phyloP scores from a whole-genome alignment of 1,140 invertebrate species.

The Anastatus disparis region DNA sequence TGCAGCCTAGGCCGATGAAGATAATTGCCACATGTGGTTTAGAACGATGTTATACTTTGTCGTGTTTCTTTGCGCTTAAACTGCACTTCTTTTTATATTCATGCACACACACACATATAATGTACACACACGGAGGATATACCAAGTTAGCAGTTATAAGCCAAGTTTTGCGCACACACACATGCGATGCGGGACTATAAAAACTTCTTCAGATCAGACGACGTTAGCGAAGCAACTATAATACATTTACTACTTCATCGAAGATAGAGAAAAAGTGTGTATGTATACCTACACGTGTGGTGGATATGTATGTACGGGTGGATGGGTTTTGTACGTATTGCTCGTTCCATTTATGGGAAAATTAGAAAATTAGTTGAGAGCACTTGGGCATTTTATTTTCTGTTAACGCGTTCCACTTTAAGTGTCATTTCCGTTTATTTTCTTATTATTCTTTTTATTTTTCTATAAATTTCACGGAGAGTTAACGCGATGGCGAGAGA shows the following conservation, averaged over 20 bases:
- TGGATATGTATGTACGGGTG: too few relatives aligned
- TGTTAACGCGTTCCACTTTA: slow-evolving; percentile 10
- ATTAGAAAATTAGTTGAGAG: slow-evolving; percentile 5
- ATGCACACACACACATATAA: background rate
- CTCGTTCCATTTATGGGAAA: background rate
- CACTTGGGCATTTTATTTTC: background rate
- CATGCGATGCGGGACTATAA: background rate
- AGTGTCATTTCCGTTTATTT: background rate
- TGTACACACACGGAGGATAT: background rate
- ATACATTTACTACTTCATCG: slow-evolving; percentile 11
- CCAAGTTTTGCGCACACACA: too few relatives aligned
- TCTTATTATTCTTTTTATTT: too few relatives aligned
- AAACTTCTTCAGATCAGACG: background rate
- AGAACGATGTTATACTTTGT: slow-evolving; percentile 26
- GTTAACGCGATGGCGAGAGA: too few relatives aligned
- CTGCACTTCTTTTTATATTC: too few relatives aligned
- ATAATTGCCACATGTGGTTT: slow-evolving; percentile 28
- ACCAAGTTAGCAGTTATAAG: too few relatives aligned
- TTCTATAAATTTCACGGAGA: too few relatives aligned
- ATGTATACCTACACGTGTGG: too few relatives aligned
- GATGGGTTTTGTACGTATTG: too few relatives aligned
- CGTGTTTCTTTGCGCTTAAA: slow-evolving; percentile 12
- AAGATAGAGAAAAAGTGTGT: too few relatives aligned
- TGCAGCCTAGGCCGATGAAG: slow-evolving; percentile 1
- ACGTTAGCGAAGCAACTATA: too few relatives aligned